phyloP scores from a whole-genome alignment of 2,797 vertebrate genomes.

The Cryptoprocta ferox region DNA sequence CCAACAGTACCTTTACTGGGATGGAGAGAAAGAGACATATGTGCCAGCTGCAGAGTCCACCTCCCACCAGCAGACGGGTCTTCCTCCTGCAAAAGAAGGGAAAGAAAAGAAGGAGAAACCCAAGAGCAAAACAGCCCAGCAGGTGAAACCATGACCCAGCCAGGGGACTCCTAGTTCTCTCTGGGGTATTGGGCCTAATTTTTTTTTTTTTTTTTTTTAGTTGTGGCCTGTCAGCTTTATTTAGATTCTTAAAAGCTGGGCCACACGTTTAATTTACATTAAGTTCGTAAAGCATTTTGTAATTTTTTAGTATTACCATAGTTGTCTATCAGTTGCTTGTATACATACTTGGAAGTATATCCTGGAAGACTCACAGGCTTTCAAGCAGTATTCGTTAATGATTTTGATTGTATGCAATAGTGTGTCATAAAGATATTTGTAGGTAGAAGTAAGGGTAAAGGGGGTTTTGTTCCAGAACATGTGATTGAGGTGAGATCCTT shows the following conservation, averaged over 20 bases:
- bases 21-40: slow-evolving; percentile 96
- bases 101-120: slow-evolving; percentile 99
- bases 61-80: slow-evolving; percentile 82
- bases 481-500: background rate
- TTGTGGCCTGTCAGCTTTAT: background rate
- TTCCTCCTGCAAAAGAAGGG: slow-evolving; percentile 90
- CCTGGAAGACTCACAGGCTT: background rate
- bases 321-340: background rate
- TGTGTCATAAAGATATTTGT: background rate
- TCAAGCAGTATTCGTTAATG: background rate
- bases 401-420: background rate
- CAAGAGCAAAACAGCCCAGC: slow-evolving; percentile 99
- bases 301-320: background rate
- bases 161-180: background rate
- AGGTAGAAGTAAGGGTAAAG: background rate
- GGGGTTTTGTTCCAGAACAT: background rate
- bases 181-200: background rate
- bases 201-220: background rate
- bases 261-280: background rate
- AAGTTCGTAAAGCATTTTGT: background rate
- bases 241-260: background rate
- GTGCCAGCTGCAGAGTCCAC: slow-evolving; percentile 90
- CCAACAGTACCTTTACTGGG: slow-evolving; percentile 99
- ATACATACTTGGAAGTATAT: background rate
- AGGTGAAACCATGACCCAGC: slow-evolving; percentile 86